These are phyloP conservation scores for Pogona vitticeps DNA, from an alignment of 2,113 vertebrate species.

Conservation along the genomic window DNA sequence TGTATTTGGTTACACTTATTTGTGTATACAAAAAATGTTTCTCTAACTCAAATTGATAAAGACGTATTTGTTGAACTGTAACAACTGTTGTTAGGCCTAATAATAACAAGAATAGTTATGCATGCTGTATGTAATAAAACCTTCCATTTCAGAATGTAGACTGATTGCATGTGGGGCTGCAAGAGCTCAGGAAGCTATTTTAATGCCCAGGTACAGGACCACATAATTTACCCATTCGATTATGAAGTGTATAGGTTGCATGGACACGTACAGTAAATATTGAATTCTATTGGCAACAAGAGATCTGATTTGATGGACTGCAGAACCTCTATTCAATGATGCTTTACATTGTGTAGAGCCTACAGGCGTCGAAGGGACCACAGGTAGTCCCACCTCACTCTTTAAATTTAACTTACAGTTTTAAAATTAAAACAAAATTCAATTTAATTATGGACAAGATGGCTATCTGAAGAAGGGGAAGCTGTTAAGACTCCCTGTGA, in stretches of 20 bases:
- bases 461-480: too few relatives aligned
- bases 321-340: background rate
- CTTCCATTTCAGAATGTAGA: conserved; percentile 31
- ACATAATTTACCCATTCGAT: conserved; percentile 9
- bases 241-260: background rate
- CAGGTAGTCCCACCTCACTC: too few relatives aligned
- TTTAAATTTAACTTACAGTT: too few relatives aligned
- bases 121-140: conserved; percentile 56
- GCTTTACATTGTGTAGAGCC: too few relatives aligned
- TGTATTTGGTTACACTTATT: conserved; percentile 57
- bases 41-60: conserved; percentile 65
- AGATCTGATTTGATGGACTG: background rate
- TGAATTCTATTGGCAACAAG: background rate
- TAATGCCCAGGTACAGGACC: background rate
- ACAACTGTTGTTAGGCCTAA: conserved; percentile 60
- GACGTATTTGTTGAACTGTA: conserved; percentile 57
- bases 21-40: conserved; percentile 37
- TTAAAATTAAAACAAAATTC: too few relatives aligned
- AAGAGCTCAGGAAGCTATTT: conserved; percentile 37
- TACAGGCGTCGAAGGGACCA: too few relatives aligned
- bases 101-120: conserved; percentile 56
- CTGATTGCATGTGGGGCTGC: conserved; percentile 44
- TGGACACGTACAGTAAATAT: background rate
- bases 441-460: too few relatives aligned
- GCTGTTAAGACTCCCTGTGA: too few relatives aligned